Conservation (phyloP, 2,888 invertebrate species). For the Ditula angustiorana region DNA sequence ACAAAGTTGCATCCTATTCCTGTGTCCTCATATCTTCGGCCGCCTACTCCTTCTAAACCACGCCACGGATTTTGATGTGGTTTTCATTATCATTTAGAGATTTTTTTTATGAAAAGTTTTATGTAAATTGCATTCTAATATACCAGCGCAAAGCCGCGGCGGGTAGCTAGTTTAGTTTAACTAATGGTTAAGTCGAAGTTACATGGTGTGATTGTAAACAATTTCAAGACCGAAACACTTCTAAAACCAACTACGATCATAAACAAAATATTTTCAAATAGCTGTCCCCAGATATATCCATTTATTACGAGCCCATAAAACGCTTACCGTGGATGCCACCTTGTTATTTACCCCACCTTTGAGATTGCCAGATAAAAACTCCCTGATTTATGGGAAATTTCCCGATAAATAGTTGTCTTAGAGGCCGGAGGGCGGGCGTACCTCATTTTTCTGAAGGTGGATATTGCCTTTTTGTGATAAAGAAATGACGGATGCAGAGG, state of each 20-base stretch:
- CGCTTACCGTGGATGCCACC: slow-evolving; percentile 37
- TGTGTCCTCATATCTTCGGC: too few relatives aligned
- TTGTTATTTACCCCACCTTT: slow-evolving; percentile 40
- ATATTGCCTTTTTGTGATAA: slow-evolving; percentile 44
- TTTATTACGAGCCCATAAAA: slow-evolving; percentile 34
- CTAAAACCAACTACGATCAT: not conserved
- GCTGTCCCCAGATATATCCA: slow-evolving; percentile 15
- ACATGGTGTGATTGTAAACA: too few relatives aligned
- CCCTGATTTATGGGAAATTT: slow-evolving; percentile 42
- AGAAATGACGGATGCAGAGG: slow-evolving; percentile 48
- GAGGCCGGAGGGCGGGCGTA: slow-evolving; percentile 43
- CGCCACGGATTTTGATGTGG: too few relatives aligned
- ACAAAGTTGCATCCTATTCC: too few relatives aligned
- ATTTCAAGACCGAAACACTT: not conserved
- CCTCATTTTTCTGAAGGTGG: slow-evolving; percentile 44
- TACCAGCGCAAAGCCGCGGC: too few relatives aligned
- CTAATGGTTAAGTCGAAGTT: too few relatives aligned
- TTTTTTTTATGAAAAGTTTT: too few relatives aligned
- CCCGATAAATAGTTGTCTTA: slow-evolving; percentile 46
- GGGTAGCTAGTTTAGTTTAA: too few relatives aligned
- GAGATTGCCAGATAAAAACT: slow-evolving; percentile 40
- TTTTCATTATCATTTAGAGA: too few relatives aligned
- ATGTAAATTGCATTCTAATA: too few relatives aligned
- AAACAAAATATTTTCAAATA: not conserved
- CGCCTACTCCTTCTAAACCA: too few relatives aligned